Conservation (phyloP, 2,113 vertebrate species). For the Marmota monax region DNA sequence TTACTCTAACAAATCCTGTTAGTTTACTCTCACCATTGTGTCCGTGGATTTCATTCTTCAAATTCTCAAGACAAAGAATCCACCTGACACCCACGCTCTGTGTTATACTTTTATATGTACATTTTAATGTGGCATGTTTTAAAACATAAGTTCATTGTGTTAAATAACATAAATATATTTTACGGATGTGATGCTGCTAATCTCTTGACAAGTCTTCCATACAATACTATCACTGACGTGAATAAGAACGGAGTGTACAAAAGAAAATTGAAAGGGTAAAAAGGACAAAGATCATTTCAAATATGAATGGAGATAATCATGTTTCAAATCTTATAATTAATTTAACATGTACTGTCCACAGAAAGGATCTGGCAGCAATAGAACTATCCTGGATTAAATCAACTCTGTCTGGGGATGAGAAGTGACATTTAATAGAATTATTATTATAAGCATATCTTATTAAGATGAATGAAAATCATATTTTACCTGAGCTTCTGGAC, state of each 20-base stretch:
- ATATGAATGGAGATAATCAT: conserved; percentile 66
- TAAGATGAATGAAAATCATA: conserved; percentile 69
- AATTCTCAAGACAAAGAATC: too few species aligned
- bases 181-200: conserved; percentile 10
- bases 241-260: conserved; percentile 58
- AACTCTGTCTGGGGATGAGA: conserved; percentile 62
- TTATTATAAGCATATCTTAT: conserved; percentile 65
- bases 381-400: conserved; percentile 73
- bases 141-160: conserved; percentile 1
- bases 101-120: conserved; percentile 15
- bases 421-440: conserved; percentile 78
- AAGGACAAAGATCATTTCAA: conserved; percentile 77
- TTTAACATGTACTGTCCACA: conserved; percentile 70
- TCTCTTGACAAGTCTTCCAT: conserved; percentile 19
- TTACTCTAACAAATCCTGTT: too few species aligned
- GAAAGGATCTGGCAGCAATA: conserved; percentile 64
- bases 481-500: conserved; percentile 71
- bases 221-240: conserved; percentile 31
- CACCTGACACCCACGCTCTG: too few species aligned
- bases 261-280: conserved; percentile 71
- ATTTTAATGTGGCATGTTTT: conserved; percentile 1
- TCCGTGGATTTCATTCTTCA: too few species aligned
- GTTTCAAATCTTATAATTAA: conserved; percentile 75
- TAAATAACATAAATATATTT: conserved; percentile 52
- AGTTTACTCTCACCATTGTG: too few species aligned